phyloP scores from a whole-genome alignment of 1,140 invertebrate genomes.

The Pogonomyrmex californicus region DNA sequence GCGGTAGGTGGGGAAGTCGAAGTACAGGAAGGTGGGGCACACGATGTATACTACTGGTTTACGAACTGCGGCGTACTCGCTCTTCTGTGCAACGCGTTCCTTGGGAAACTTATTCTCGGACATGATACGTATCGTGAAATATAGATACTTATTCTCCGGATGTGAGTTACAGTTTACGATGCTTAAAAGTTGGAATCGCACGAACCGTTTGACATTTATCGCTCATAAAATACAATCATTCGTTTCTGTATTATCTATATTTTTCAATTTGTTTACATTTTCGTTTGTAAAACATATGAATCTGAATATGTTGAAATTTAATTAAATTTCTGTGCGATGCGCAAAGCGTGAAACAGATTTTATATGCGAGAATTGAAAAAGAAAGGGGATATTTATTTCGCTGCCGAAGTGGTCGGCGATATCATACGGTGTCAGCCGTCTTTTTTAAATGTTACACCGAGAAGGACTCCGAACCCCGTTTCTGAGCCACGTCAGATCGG shows the following conservation, averaged over 20 bases:
- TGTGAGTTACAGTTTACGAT: slow-evolving; percentile 68
- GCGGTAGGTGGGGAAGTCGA: slow-evolving; percentile 63
- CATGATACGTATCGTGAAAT: slow-evolving; percentile 70
- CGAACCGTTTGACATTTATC: slow-evolving; percentile 27
- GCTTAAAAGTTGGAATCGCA: slow-evolving; percentile 40
- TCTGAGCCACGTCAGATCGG: slow-evolving; percentile 33
- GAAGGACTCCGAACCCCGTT: slow-evolving; percentile 21
- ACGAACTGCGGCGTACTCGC: slow-evolving; percentile 55
- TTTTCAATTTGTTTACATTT: neutral
- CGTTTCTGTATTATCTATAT: slow-evolving; percentile 29
- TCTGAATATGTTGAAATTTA: neutral
- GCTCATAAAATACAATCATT: slow-evolving; percentile 36
- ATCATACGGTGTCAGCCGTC: slow-evolving; percentile 13
- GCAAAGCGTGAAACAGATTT: neutral
- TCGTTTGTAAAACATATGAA: neutral
- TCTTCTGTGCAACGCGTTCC: slow-evolving; percentile 50
- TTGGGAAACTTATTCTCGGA: slow-evolving; percentile 69
- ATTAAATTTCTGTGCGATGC: neutral
- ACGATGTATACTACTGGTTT: slow-evolving; percentile 74
- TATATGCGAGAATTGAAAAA: neutral
- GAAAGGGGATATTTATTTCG: neutral
- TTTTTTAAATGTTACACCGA: slow-evolving; percentile 63
- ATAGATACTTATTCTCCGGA: slow-evolving; percentile 73
- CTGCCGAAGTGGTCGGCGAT: neutral
- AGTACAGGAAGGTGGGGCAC: slow-evolving; percentile 63